Evolutionary conservation across 2,113 vertebrate genomes (phyloP).

Genomic region (Salvelinus namaycush): DNA sequence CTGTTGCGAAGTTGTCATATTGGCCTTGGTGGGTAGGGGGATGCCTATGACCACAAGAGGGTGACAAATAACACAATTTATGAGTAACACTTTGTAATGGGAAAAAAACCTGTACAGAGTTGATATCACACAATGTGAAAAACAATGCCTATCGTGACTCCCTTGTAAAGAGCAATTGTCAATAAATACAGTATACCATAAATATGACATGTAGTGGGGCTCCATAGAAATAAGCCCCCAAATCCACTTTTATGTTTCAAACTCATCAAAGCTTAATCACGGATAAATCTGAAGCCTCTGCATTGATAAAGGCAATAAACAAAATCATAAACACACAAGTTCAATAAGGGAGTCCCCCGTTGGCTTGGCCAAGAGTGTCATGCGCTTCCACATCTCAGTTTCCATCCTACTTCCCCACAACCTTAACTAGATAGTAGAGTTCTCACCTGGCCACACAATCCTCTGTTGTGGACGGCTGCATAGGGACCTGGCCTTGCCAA

Average conservation of each 20-base stretch:
- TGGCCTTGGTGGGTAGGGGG: background rate
- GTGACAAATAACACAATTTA: slow-evolving; percentile 21
- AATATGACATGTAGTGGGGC: no score
- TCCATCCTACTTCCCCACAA: slow-evolving; percentile 63
- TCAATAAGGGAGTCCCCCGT: slow-evolving; percentile 58
- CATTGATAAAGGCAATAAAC: background rate
- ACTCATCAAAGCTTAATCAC: no score
- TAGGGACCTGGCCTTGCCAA: slow-evolving; percentile 45
- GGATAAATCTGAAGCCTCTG: no score
- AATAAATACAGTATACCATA: no score
- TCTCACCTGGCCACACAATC: slow-evolving; percentile 70
- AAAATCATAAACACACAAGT: slow-evolving; percentile 33
- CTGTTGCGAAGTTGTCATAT: no score
- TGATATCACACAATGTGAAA: background rate
- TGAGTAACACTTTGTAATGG: background rate
- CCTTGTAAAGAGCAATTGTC: no score
- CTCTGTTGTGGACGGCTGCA: slow-evolving; percentile 58
- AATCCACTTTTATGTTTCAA: no score
- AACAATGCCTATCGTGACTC: no score
- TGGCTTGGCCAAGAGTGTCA: slow-evolving; percentile 55
- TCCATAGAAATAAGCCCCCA: no score
- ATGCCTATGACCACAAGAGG: slow-evolving; percentile 35
- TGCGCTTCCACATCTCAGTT: slow-evolving; percentile 58
- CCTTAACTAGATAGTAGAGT: slow-evolving; percentile 64
- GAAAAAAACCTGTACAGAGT: background rate